Conservation (phyloP, 2,113 vertebrate species). For the Empidonax traillii region DNA sequence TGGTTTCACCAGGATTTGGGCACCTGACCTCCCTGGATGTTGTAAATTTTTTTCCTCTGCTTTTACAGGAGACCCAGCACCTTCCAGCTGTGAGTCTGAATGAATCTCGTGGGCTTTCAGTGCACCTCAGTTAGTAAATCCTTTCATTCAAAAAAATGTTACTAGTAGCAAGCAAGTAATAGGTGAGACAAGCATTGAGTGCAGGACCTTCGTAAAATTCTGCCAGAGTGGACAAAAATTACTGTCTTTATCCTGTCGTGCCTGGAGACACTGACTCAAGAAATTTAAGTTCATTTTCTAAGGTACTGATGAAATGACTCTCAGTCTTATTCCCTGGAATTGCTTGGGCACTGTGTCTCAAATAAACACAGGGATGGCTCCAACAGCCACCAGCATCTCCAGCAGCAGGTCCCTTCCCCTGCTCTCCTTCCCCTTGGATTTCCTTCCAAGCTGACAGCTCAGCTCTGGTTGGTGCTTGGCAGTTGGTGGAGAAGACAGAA, state of each 20-base stretch:
- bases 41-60: not conserved
- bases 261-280: not conserved
- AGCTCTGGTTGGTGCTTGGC: not conserved
- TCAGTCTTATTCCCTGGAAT: not conserved
- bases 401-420: not conserved
- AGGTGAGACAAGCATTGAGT: not conserved
- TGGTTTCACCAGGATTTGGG: not conserved
- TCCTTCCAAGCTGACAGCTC: constrained; percentile 6
- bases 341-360: not conserved
- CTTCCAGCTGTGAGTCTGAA: not conserved
- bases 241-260: not conserved
- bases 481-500: not conserved
- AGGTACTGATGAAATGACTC: not conserved
- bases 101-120: not conserved
- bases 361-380: not conserved
- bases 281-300: not conserved
- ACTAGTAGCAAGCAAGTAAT: not conserved
- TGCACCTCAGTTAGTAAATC: not conserved
- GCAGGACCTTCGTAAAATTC: not conserved
- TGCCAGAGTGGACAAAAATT: not conserved
- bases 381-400: not conserved
- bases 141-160: not conserved
- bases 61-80: not conserved
- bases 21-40: not conserved
- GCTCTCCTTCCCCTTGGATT: not conserved